These are phyloP conservation scores for Tipula vernalis DNA, from an alignment of 2,888 invertebrate species.

Conservation along the genomic window DNA sequence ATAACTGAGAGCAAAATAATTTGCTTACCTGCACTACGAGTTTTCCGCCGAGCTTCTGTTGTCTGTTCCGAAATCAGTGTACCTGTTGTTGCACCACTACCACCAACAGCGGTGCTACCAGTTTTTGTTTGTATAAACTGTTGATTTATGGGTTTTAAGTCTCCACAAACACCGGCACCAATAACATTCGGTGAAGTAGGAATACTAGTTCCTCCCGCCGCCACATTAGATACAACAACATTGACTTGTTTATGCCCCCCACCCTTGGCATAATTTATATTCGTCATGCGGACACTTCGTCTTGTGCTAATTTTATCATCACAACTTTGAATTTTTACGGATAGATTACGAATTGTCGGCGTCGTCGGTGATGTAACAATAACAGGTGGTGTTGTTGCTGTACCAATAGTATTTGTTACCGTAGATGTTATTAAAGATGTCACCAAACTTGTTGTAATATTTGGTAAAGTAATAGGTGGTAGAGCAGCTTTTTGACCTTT, in stretches of 20 bases:
- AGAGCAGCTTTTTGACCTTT: constrained; percentile 5
- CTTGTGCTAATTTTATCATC: constrained; percentile 42
- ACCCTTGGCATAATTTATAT: constrained; percentile 11
- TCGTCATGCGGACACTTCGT: constrained; percentile 37
- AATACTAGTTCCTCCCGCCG: neutral
- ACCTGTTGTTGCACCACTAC: neutral
- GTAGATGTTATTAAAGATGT: constrained; percentile 18
- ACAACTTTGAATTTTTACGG: constrained; percentile 21
- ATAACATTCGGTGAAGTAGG: neutral
- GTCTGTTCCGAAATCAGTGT: constrained; percentile 1
- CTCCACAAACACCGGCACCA: neutral
- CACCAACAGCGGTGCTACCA: neutral
- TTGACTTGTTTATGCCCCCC: constrained; percentile 26
- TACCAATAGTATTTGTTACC: constrained; percentile 19
- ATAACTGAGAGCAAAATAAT: neutral
- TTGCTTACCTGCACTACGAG: constrained; percentile 53
- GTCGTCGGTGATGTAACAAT: constrained; percentile 16
- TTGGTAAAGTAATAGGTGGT: neutral
- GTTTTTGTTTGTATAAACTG: constrained; percentile 10
- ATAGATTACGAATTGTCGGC: constrained; percentile 18
- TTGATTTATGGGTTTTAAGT: neutral
- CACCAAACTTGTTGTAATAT: constrained; percentile 12
- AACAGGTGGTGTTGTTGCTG: neutral
- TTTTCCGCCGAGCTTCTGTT: constrained; percentile 43
- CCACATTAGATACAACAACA: neutral